Conservation (phyloP, 2,888 invertebrate genomes). For the Ormyrus pomaceus region DNA sequence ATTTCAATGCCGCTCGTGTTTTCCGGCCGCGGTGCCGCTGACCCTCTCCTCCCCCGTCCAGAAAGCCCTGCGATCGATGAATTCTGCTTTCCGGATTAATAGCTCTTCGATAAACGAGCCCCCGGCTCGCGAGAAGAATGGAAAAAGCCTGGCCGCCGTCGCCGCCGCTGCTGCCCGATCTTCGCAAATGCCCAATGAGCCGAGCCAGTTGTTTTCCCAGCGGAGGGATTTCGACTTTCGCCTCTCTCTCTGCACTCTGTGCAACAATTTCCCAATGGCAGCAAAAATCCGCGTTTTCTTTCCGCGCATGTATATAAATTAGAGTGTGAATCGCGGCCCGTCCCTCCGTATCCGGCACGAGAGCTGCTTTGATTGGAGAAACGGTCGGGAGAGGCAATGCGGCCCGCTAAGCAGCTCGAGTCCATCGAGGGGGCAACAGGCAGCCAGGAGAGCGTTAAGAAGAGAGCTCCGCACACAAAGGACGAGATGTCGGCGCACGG, state of each 20-base stretch:
- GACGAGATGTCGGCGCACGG: constrained; percentile 22
- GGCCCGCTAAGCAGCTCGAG: too few species aligned
- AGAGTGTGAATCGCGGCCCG: too few species aligned
- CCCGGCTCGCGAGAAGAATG: not conserved
- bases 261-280: not conserved
- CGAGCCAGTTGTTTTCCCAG: constrained; percentile 32
- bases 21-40: constrained; percentile 5
- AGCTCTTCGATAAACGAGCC: constrained; percentile 43
- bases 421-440: not conserved
- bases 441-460: not conserved
- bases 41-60: not conserved
- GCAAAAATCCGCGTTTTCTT: too few species aligned
- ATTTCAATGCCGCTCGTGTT: not conserved
- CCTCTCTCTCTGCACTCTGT: not conserved
- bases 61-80: constrained; percentile 34
- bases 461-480: constrained; percentile 14
- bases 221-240: too few species aligned
- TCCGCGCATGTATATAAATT: too few species aligned
- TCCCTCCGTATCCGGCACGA: too few species aligned
- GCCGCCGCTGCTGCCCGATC: constrained; percentile 1
- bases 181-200: constrained; percentile 18
- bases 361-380: not conserved
- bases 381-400: not conserved
- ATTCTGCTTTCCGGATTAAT: constrained; percentile 47
- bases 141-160: constrained; percentile 4